A percentile compares a stretch with the other conserved stretches of the same genome.
phyloP scores from a whole-genome alignment of 2,797 vertebrate genomes.

The Gallirallus australis region DNA sequence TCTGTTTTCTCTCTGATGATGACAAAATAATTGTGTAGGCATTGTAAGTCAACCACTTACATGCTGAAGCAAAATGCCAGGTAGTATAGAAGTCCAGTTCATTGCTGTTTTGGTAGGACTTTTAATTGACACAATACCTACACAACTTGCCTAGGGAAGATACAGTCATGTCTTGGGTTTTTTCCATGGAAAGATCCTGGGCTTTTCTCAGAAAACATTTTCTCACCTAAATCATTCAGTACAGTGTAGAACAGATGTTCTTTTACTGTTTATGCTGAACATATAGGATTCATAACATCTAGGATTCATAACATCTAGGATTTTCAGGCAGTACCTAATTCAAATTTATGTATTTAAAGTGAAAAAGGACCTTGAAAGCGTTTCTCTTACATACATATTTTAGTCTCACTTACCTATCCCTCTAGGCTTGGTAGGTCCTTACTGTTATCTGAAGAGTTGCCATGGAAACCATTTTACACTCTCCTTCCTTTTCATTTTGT shows the following conservation, averaged over 20 bases:
- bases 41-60: not conserved
- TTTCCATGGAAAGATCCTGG: not conserved
- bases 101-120: not conserved
- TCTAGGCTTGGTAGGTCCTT: slow-evolving; percentile 67
- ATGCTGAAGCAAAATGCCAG: not conserved
- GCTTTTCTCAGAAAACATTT: not conserved
- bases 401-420: slow-evolving; percentile 69
- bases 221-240: not conserved
- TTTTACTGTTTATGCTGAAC: slow-evolving; percentile 24
- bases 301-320: slow-evolving; percentile 16
- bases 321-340: slow-evolving; percentile 53
- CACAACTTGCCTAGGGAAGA: not conserved
- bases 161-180: not conserved
- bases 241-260: not conserved
- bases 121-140: not conserved
- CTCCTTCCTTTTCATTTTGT: slow-evolving; percentile 47
- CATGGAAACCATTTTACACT: slow-evolving; percentile 75
- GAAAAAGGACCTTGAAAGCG: slow-evolving; percentile 52
- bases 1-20: not conserved
- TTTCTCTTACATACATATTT: slow-evolving; percentile 69
- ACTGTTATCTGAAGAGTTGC: slow-evolving; percentile 73
- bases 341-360: slow-evolving; percentile 67
- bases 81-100: not conserved
- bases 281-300: slow-evolving; percentile 38
- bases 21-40: not conserved